A percentile compares a stretch with the other conserved stretches of the same genome.
Evolutionary conservation across 2,113 vertebrate genomes (phyloP).

Genomic region (Lagopus leucura): DNA sequence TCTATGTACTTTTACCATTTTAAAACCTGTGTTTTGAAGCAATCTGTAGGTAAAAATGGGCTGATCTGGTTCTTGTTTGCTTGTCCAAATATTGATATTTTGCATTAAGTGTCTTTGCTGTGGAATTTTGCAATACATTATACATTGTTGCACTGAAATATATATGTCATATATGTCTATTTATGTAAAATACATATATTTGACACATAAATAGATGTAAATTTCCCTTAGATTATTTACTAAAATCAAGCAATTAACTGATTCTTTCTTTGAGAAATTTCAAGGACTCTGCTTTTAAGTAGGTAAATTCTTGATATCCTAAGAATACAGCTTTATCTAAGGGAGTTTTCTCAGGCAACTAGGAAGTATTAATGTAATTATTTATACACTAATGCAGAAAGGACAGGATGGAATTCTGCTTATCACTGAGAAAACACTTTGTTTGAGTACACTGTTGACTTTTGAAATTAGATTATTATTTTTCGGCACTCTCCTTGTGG

Average conservation of each 20-base stretch:
- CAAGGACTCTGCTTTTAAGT: background rate
- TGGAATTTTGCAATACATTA: background rate
- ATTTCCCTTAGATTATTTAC: background rate
- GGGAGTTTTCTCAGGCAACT: background rate
- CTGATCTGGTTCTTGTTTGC: background rate
- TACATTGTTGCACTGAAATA: background rate
- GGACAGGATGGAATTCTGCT: background rate
- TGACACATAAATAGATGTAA: background rate
- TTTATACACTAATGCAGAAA: background rate
- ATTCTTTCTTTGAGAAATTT: background rate
- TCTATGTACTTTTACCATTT: background rate
- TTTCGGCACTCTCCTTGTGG: background rate
- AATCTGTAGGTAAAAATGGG: background rate
- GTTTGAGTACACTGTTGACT: background rate
- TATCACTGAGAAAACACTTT: background rate
- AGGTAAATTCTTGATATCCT: background rate
- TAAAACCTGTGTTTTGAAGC: background rate
- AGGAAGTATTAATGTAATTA: background rate
- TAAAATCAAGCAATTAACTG: background rate
- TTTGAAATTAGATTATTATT: background rate
- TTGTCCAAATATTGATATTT: background rate
- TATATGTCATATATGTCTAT: background rate
- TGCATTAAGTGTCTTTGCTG: background rate
- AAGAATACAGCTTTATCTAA: background rate
- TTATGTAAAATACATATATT: background rate